Evolutionary conservation across 2,888 invertebrate genomes (phyloP).

Genomic region (Colletes collaris): DNA sequence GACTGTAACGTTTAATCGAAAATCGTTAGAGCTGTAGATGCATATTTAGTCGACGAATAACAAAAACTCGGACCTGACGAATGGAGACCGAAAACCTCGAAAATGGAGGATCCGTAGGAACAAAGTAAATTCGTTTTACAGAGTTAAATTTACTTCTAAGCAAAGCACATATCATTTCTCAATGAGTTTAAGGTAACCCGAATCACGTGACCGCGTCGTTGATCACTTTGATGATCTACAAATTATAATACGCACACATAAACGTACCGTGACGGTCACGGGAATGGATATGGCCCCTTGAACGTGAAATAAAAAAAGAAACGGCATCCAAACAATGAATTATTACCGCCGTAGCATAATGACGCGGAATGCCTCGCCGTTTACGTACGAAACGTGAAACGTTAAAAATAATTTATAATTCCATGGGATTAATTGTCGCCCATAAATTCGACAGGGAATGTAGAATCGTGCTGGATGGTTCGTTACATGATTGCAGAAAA

Average conservation of each 20-base stretch:
- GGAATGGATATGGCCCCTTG: slow-evolving; percentile 43
- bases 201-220: slow-evolving; percentile 66
- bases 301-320: slow-evolving; percentile 84
- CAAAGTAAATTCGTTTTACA: no score
- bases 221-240: slow-evolving; percentile 68
- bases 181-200: slow-evolving; percentile 50
- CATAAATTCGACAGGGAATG: background rate
- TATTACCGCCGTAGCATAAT: slow-evolving; percentile 40
- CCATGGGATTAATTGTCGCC: slow-evolving; percentile 1
- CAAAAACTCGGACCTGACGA: no score
- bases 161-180: background rate
- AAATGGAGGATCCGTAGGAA: no score
- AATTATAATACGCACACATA: slow-evolving; percentile 56
- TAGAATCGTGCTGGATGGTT: background rate
- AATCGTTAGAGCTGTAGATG: no score
- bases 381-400: slow-evolving; percentile 10
- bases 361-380: background rate
- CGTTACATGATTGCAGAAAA: background rate
- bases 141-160: background rate
- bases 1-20: no score
- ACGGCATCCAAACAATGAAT: slow-evolving; percentile 78
- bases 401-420: slow-evolving; percentile 29
- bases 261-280: slow-evolving; percentile 67
- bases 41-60: no score
- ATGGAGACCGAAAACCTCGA: no score